Evolutionary conservation across 2,797 vertebrate species (phyloP).

Genomic region (Alosa sapidissima): DNA sequence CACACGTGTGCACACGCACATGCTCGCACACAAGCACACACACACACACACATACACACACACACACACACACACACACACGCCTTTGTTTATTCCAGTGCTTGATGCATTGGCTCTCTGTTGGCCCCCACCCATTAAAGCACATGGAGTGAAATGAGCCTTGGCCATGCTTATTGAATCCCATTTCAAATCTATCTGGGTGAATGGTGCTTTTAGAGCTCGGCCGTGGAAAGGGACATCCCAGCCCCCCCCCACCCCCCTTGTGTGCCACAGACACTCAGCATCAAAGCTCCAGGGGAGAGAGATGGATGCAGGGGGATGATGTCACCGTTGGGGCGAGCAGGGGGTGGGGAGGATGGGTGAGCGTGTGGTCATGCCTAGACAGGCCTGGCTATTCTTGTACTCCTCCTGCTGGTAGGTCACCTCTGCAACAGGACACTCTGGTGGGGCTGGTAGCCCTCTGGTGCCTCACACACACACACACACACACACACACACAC

Average conservation of each 20-base stretch:
- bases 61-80: conserved; percentile 36
- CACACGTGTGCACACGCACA: background rate
- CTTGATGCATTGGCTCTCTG: background rate
- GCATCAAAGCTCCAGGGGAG: background rate
- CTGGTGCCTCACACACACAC: background rate
- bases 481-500: background rate
- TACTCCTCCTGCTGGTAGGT: conserved; percentile 34
- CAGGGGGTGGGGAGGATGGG: conserved; percentile 19
- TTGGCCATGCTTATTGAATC: background rate
- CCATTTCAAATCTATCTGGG: conserved; percentile 18
- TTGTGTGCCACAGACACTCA: conserved; percentile 26
- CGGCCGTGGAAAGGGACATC: background rate
- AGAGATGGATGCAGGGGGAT: conserved; percentile 47
- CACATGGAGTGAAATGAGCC: background rate
- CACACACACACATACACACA: conserved; percentile 14
- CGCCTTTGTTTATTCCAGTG: conserved; percentile 33
- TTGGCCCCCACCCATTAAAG: background rate
- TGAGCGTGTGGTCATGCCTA: conserved; percentile 34
- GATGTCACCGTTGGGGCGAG: conserved; percentile 46
- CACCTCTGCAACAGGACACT: conserved; percentile 32
- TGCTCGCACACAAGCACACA: background rate
- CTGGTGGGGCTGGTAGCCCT: background rate
- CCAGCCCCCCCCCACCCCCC: background rate
- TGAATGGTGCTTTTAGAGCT: conserved; percentile 29
- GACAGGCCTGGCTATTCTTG: conserved; percentile 46